phyloP scores from a whole-genome alignment of 2,113 vertebrate genomes.

The Oryzias melastigma region DNA sequence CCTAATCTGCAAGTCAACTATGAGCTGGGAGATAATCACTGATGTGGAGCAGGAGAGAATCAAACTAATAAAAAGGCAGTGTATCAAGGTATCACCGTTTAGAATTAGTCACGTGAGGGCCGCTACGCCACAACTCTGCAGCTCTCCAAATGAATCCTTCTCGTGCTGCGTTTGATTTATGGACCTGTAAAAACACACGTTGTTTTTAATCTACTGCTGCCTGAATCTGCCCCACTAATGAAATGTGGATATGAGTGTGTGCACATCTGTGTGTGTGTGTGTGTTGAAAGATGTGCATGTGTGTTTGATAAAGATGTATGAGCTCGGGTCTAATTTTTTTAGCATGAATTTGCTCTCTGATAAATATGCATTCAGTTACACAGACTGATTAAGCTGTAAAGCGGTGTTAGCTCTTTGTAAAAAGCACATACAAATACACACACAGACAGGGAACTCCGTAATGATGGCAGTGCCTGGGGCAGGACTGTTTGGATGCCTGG shows the following conservation, averaged over 20 bases:
- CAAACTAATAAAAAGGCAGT: slow-evolving; percentile 73
- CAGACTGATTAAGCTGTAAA: slow-evolving; percentile 76
- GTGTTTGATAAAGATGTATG: slow-evolving; percentile 67
- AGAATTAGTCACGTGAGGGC: slow-evolving; percentile 68
- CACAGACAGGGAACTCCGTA: slow-evolving; percentile 25
- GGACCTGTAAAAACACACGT: slow-evolving; percentile 79
- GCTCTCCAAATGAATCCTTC: slow-evolving; percentile 77
- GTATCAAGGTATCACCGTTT: slow-evolving; percentile 67
- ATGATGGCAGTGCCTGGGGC: slow-evolving; percentile 56
- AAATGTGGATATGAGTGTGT: slow-evolving; percentile 57
- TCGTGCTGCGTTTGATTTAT: slow-evolving; percentile 76
- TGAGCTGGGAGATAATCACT: slow-evolving; percentile 57
- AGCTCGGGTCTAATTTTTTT: slow-evolving; percentile 61
- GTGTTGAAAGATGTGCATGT: slow-evolving; percentile 27
- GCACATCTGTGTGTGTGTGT: slow-evolving; percentile 33
- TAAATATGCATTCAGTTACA: slow-evolving; percentile 75
- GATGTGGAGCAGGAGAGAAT: slow-evolving; percentile 59
- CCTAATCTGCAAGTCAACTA: slow-evolving; percentile 62
- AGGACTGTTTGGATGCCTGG: slow-evolving; percentile 58
- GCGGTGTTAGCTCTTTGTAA: slow-evolving; percentile 67
- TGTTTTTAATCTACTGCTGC: slow-evolving; percentile 81
- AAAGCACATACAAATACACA: slow-evolving; percentile 46
- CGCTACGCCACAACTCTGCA: slow-evolving; percentile 60
- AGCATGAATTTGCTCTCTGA: slow-evolving; percentile 70
- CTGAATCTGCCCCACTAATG: slow-evolving; percentile 70